Evolutionary conservation across 2,888 invertebrate species (phyloP).

Genomic region (Phymatocera aterrima): DNA sequence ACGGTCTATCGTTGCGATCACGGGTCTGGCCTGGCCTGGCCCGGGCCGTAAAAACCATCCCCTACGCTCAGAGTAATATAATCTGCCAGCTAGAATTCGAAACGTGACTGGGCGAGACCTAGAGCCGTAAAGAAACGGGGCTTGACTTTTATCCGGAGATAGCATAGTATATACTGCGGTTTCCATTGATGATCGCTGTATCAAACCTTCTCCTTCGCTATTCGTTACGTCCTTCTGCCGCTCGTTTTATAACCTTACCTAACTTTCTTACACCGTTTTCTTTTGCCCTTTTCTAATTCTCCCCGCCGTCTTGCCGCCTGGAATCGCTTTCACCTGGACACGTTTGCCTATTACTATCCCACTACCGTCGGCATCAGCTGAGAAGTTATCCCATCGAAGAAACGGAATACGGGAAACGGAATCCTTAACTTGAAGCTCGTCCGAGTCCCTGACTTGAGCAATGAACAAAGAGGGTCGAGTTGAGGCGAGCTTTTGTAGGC

Average conservation of each 20-base stretch:
- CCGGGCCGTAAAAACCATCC: constrained; percentile 20
- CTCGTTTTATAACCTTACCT: constrained; percentile 30
- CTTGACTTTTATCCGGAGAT: constrained; percentile 14
- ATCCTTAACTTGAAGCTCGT: constrained; percentile 27
- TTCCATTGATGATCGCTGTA: constrained; percentile 40
- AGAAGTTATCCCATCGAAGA: constrained; percentile 21
- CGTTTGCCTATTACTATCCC: constrained; percentile 36
- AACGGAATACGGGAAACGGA: not conserved
- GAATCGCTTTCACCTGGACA: constrained; percentile 37
- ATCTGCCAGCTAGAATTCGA: constrained; percentile 36
- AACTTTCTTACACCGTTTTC: constrained; percentile 8
- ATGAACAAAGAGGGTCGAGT: constrained; percentile 38
- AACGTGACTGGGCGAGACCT: constrained; percentile 38
- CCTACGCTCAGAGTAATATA: constrained; percentile 37
- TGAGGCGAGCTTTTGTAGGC: not conserved
- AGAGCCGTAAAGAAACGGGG: constrained; percentile 29
- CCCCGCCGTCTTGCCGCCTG: not conserved
- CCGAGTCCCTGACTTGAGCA: constrained; percentile 20
- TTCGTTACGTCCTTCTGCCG: not conserved
- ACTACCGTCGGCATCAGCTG: constrained; percentile 22
- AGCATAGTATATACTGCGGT: too few species aligned
- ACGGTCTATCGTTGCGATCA: constrained; percentile 10
- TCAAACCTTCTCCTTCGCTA: constrained; percentile 8
- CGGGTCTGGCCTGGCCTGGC: too few species aligned
- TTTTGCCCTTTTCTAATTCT: constrained; percentile 20